Conservation (phyloP, 2,888 invertebrate genomes). For the Neuroscelio doddi region DNA sequence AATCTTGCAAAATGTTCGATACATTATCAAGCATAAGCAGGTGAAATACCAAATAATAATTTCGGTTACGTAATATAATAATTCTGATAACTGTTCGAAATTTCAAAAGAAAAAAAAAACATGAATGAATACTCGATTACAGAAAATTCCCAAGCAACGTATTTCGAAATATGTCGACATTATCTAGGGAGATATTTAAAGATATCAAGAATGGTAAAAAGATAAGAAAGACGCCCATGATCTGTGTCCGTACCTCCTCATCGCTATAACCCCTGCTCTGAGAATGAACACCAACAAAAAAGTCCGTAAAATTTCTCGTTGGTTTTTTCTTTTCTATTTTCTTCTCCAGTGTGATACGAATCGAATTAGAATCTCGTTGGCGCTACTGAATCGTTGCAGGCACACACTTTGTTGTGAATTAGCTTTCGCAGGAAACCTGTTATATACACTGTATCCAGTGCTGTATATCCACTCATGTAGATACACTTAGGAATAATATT, state of each 20-base stretch:
- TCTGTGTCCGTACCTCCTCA: too few relatives aligned
- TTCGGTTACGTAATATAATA: too few relatives aligned
- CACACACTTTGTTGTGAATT: slow-evolving; percentile 46
- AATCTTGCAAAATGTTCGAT: too few relatives aligned
- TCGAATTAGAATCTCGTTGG: slow-evolving; percentile 55
- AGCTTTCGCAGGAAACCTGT: slow-evolving; percentile 54
- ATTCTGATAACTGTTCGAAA: too few relatives aligned
- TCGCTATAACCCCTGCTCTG: slow-evolving; percentile 4
- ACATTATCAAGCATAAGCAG: too few relatives aligned
- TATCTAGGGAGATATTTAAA: background rate
- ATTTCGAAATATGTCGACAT: background rate
- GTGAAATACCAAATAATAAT: too few relatives aligned
- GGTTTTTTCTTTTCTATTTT: slow-evolving; percentile 17
- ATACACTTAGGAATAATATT: slow-evolving; percentile 52
- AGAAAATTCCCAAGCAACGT: background rate
- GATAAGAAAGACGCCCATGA: background rate
- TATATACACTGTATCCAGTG: slow-evolving; percentile 31
- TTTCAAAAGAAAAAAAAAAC: too few relatives aligned
- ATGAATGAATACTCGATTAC: too few relatives aligned
- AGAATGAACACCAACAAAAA: slow-evolving; percentile 10
- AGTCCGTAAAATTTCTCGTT: slow-evolving; percentile 44
- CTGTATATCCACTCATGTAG: slow-evolving; percentile 44
- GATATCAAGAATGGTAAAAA: background rate
- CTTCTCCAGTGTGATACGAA: slow-evolving; percentile 42
- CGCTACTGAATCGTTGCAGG: slow-evolving; percentile 34